Evolutionary conservation across 2,888 invertebrate genomes (phyloP), one percentile per base, ranked within the genome.

Genomic region (Agrochola lychnidis): DNA sequence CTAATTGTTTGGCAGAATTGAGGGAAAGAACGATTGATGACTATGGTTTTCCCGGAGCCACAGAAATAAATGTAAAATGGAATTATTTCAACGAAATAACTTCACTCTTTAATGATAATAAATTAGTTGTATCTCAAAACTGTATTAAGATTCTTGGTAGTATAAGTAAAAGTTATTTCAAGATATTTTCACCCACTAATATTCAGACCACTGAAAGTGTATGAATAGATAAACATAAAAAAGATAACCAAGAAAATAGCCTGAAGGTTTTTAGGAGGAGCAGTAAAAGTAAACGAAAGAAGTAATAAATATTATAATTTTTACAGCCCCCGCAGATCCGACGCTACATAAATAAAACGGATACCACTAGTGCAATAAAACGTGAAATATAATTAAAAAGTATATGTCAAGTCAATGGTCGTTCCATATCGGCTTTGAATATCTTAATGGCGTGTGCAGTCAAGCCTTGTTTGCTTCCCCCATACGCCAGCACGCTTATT

Each of bases 371-470:
- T 79, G 82, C 81, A 84, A 76, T 81, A 83, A 85, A 89, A 87
- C 85, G 73, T 83, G 72, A 91, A 91, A 87, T 85, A 89, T 89
- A 90, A 90, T 90, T 90, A 90, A 91, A 92, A 91, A 91, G 84
- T 89, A 91, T 91, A 93, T 87, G 91, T 91, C 91, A 89, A 92
- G 90, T 90, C 90, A 80, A 89, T 89, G 87, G 89, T 88, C 79
- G 89, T 81, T 84, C 83, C 85, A 83, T 94, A 94, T 95, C 94
- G 82, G 89, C 85, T 85, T 86, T 84, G 90, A 91, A 93, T 93
- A 95, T 95, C 94, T 94, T 93, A 94, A 94, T 95, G 89, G 94
- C 92, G 92, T 92, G 94, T 91, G 92, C 93, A 91, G 92, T 93
- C 91, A 90, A 90, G 91, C 87, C 94, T 94, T 94, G 94, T 94